Evolutionary conservation across 2,797 vertebrate genomes (phyloP).

Genomic region (Gymnopithys bicolor): DNA sequence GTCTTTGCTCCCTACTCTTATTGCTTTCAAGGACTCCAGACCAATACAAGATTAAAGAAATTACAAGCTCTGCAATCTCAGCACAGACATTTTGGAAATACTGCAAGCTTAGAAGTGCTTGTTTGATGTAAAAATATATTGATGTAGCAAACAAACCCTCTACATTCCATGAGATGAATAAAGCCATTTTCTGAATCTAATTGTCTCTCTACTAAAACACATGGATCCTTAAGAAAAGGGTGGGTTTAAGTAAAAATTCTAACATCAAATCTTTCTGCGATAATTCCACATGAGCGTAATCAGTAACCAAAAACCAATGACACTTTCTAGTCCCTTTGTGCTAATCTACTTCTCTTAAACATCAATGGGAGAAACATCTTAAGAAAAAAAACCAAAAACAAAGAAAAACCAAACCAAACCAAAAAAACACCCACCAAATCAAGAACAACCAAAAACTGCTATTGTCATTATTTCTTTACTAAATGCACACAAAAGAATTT

Average conservation of each 20-base stretch:
- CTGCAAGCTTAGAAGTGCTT: background rate
- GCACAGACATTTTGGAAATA: conserved; percentile 12
- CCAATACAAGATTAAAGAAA: conserved; percentile 34
- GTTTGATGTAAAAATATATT: conserved; percentile 27
- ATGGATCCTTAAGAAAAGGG: background rate
- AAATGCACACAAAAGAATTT: background rate
- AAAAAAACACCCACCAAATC: too few species aligned
- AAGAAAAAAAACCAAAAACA: background rate
- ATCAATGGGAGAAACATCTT: background rate
- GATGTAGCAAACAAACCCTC: background rate
- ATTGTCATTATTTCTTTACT: background rate
- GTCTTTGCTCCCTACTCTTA: conserved; percentile 1
- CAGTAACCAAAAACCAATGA: background rate
- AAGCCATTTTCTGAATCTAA: background rate
- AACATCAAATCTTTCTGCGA: background rate
- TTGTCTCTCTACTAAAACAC: background rate
- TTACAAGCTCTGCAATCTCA: background rate
- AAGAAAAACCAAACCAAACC: too few species aligned
- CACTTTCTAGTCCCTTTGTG: background rate
- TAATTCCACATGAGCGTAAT: background rate
- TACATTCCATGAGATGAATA: background rate
- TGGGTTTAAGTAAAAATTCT: background rate
- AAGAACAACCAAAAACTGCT: background rate
- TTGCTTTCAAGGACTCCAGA: conserved; percentile 30
- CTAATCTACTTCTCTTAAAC: background rate